Evolutionary conservation across 1,140 invertebrate genomes (phyloP), one percentile per base, ranked within the genome.

Genomic region (Luehdorfia chinensis): DNA sequence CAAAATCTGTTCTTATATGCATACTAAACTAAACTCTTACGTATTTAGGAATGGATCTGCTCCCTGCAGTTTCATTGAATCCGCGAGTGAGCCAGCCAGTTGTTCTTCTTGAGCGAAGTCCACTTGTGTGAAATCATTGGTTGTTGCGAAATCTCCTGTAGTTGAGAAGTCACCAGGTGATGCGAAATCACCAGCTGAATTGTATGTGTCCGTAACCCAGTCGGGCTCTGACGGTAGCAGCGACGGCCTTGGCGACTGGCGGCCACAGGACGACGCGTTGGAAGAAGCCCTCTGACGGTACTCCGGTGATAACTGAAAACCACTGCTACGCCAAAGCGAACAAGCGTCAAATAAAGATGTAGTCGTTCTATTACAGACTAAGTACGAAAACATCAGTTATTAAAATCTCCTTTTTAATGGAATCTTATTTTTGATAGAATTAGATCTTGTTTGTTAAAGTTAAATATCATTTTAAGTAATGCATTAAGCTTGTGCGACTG

Each of bases 281-380:
- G 97, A 98, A 37, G 95, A 95, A 13, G 96, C 94, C 60, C 97
- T 90, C 54, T 95, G 95, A 71, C 97, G 92, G 86, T 97, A 97
- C 75, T 96, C 94, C 56, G 93, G 94, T 45, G 94, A 95, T 55
- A 94, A 88, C 87, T 94, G 93, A 78, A 93, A 95, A 81, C 66
- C 72, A 72, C 61, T 81, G 79, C 78, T 84, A 83, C 75, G 69
- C 72, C 66, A 72, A 85, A 84, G 79, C 79, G 66, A 79, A 83
- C 58, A 86, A 86, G 79, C 79, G 66, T 81, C 62, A 81, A 81
- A 71, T 50, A 70, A 75, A 63, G 31, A 48, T 64, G 63, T 62
- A 25, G 39, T 49, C 47, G 44, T 21, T 56, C 44, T 47, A 68
- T 39, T 55, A 50, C 25, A 41, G 21, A n/a, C 55, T 37, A 37